Conservation (phyloP, 1,140 invertebrate genomes). For the Meteorus sp. region DNA sequence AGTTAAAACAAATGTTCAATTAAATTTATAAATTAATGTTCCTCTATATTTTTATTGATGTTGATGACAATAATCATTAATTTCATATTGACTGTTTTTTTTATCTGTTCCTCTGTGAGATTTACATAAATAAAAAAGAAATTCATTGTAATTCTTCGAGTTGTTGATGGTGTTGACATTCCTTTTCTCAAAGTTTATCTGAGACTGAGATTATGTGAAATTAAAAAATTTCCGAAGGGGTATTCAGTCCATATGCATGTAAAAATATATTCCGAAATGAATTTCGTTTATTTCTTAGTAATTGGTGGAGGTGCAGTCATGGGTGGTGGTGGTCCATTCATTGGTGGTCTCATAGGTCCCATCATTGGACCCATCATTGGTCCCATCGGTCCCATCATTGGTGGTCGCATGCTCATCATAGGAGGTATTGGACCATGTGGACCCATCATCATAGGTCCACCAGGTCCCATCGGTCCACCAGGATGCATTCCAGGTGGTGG, state of each 20-base stretch:
- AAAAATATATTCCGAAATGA: not conserved
- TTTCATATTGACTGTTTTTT: too few relatives aligned
- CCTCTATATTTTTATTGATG: too few relatives aligned
- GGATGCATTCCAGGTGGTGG: constrained; percentile 65
- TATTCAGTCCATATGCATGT: not conserved
- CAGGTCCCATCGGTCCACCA: constrained; percentile 63
- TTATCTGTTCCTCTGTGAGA: too few relatives aligned
- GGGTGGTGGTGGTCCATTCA: constrained; percentile 66
- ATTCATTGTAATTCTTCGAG: too few relatives aligned
- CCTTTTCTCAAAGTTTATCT: too few relatives aligned
- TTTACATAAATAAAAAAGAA: too few relatives aligned
- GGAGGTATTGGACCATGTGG: constrained; percentile 75
- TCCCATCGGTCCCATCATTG: constrained; percentile 77
- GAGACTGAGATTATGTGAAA: not conserved
- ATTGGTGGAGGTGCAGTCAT: constrained; percentile 54
- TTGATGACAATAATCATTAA: too few relatives aligned
- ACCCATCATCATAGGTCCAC: constrained; percentile 74
- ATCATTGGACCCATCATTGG: constrained; percentile 73
- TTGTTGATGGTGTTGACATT: too few relatives aligned
- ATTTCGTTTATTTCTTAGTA: constrained; percentile 57
- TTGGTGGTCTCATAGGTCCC: constrained; percentile 63
- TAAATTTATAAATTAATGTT: too few relatives aligned
- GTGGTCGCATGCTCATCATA: constrained; percentile 79
- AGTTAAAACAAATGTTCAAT: too few relatives aligned
- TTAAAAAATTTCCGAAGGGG: not conserved